phyloP scores from a whole-genome alignment of 1,140 invertebrate species.

The Apocrypta bakeri region DNA sequence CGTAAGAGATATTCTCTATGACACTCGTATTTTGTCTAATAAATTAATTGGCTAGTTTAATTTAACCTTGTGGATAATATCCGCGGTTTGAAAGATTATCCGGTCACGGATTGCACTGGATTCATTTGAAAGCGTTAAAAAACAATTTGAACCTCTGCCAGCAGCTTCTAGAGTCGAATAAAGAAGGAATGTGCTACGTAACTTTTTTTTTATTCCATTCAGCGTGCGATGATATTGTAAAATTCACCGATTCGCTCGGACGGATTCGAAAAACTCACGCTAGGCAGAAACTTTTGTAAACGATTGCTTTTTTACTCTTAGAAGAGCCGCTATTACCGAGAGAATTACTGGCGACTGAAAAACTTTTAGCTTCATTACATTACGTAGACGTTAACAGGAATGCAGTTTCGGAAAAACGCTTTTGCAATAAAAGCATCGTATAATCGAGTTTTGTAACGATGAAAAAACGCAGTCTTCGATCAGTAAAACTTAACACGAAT shows the following conservation, averaged over 20 bases:
- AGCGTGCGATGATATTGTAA: neutral
- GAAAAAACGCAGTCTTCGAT: neutral
- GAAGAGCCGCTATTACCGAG: too few relatives aligned
- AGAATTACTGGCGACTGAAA: too few relatives aligned
- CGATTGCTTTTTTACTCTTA: too few relatives aligned
- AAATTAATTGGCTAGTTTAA: neutral
- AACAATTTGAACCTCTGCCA: neutral
- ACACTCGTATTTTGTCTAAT: neutral
- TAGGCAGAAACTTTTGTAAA: too few relatives aligned
- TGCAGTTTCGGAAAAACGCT: neutral
- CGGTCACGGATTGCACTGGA: neutral
- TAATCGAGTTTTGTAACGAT: neutral
- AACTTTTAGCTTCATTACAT: too few relatives aligned
- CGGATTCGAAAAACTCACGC: neutral
- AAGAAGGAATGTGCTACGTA: neutral
- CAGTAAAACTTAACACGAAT: neutral
- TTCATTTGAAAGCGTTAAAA: neutral
- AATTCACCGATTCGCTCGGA: neutral
- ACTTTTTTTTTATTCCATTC: neutral
- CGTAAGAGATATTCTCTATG: neutral
- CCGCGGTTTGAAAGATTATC: neutral
- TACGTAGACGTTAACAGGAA: too few relatives aligned
- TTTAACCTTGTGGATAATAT: too few relatives aligned
- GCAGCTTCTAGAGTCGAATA: neutral
- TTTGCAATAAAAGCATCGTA: too few relatives aligned